These are phyloP conservation scores for Turritopsis rubra DNA, from an alignment of 30 jellyfish, hydroid and myxozoan genomes.

Conservation along the genomic window DNA sequence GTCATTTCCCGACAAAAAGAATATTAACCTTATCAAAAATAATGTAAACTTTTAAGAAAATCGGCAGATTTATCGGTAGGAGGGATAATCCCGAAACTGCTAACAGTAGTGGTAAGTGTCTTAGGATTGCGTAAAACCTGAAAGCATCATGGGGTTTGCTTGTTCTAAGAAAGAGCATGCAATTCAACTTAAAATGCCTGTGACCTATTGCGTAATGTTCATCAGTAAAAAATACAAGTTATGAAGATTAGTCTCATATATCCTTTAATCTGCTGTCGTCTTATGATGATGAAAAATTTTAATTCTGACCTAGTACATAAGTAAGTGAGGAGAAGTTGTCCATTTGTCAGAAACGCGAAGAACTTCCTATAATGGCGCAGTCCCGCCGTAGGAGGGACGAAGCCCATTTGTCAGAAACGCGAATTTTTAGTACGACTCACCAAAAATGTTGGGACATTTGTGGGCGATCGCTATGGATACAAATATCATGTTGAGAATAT, in stretches of 20 bases:
- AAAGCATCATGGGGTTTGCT: not conserved
- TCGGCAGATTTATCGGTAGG: not conserved
- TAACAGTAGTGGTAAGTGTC: not conserved
- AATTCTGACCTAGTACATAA: no score
- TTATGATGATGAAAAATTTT: no score
- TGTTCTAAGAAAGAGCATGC: not conserved
- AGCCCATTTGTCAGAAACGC: no score
- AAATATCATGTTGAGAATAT: no score
- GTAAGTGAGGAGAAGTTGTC: no score
- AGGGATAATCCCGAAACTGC: not conserved
- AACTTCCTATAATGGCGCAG: no score
- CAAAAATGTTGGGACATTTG: no score
- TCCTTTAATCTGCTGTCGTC: not conserved
- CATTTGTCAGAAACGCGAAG: no score
- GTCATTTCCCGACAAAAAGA: not conserved
- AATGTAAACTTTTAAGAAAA: no score
- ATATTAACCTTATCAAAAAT: not conserved
- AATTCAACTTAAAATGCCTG: not conserved
- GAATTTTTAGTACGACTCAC: no score
- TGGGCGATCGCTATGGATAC: no score
- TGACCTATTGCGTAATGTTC: not conserved
- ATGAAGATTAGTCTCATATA: not conserved
- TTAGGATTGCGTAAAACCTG: not conserved
- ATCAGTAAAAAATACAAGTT: not conserved
- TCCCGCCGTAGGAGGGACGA: no score